Evolutionary conservation across 2,888 invertebrate species (phyloP).

Genomic region (Drosophila siamana): DNA sequence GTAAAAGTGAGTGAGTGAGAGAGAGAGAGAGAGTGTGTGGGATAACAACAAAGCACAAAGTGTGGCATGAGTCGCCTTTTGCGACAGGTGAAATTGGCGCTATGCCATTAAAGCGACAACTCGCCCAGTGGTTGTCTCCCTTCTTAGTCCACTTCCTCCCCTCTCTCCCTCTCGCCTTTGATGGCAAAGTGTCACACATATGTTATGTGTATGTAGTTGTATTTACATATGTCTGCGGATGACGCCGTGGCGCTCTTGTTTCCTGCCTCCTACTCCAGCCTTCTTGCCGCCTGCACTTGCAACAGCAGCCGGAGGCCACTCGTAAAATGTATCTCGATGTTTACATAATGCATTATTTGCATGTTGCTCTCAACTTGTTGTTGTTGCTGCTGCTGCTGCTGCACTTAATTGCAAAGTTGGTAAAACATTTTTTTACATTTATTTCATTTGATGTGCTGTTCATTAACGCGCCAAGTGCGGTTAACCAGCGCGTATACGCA

Average conservation of each 20-base stretch:
- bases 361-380: constrained; percentile 33
- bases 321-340: constrained; percentile 61
- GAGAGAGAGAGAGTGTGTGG: constrained; percentile 2
- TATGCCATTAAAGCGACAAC: constrained; percentile 66
- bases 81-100: constrained; percentile 71
- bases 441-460: constrained; percentile 38
- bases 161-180: background rate
- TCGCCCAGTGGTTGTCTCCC: constrained; percentile 30
- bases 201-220: constrained; percentile 50
- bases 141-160: background rate
- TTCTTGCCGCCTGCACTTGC: background rate
- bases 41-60: constrained; percentile 19
- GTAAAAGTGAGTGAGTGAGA: constrained; percentile 1
- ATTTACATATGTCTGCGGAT: constrained; percentile 76
- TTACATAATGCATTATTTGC: constrained; percentile 68
- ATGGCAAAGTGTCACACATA: constrained; percentile 37
- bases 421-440: constrained; percentile 46
- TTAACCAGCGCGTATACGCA: constrained; percentile 49
- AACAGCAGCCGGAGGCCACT: constrained; percentile 26
- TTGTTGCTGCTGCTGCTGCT: constrained; percentile 33
- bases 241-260: constrained; percentile 59
- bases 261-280: constrained; percentile 29
- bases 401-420: constrained; percentile 67
- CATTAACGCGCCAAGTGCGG: constrained; percentile 53
- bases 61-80: constrained; percentile 31